Evolutionary conservation across 37 sponge, comb jelly and placozoan species (phyloP), one percentile per base, ranked within the genome.

Genomic region (Axinella damicornis): DNA sequence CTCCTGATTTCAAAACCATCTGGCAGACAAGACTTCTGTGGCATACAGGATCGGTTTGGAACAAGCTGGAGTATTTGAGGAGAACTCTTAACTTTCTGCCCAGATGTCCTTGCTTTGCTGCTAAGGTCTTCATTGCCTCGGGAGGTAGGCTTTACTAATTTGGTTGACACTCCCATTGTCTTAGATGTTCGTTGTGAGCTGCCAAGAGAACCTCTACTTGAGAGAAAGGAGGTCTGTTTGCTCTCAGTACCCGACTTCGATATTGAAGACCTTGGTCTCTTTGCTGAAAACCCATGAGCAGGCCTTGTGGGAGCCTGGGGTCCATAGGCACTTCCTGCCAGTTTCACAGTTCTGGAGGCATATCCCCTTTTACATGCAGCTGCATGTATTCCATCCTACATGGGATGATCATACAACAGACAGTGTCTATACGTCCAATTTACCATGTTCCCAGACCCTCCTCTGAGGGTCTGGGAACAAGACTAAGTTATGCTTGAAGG

Each of bases 311-410:
- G 46, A 46, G 46, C 46, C 46, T 9, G 46, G 9, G 71, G 60
- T 57, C 70, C 21, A 39, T 82, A 71, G 9, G 70, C 72, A 33
- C 31, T 71, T 27, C 37, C 63, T 39, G 83, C 65, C 32, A 55
- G 18, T 22, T 77, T 60, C 32, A 18, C 18, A 61, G 20, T 77
- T 19, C 30, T 37, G 0, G 78, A 4, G 9, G 64, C 34, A 31
- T 1, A 54, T 28, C 56, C 53, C 28, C 40, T 39, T 1, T 33
- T 18, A 2, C 4, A 25, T 69, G 34, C 35, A 69, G n/a, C 46
- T 46, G 9, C 46, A 12, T 46, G 46, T 46, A 46, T 9, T 46
- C 46, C 46, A 46, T 46, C 46, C 46, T 46, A 9, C 9, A n/a
- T n/a, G n/a, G n/a, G n/a, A n/a, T n/a, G n/a, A n/a, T n/a, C n/a